Evolutionary conservation across 2,888 invertebrate genomes (phyloP).

Genomic region (Ephialtes manifestator): DNA sequence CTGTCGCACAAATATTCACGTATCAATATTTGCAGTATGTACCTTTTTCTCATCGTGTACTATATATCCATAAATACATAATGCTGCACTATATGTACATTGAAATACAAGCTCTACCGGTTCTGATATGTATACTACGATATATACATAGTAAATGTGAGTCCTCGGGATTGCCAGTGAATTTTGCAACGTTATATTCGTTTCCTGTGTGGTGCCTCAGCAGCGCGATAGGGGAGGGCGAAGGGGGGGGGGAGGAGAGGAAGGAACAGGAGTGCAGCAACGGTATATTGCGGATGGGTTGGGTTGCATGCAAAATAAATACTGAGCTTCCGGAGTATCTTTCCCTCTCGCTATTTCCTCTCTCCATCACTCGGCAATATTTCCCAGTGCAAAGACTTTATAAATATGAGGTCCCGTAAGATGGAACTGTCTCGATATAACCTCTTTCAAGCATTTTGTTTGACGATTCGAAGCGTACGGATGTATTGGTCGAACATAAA

Average conservation of each 20-base stretch:
- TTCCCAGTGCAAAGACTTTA: slow-evolving; percentile 60
- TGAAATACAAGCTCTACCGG: slow-evolving; percentile 34
- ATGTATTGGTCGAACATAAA: background rate
- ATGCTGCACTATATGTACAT: slow-evolving; percentile 39
- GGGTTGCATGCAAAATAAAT: slow-evolving; percentile 68
- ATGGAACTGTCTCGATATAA: background rate
- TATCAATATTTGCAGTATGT: slow-evolving; percentile 41
- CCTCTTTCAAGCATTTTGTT: background rate
- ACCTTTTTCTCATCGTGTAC: slow-evolving; percentile 11
- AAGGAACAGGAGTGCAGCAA: slow-evolving; percentile 28
- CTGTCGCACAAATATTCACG: slow-evolving; percentile 42
- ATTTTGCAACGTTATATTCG: slow-evolving; percentile 67
- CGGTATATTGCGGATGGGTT: slow-evolving; percentile 42
- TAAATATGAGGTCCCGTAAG: slow-evolving; percentile 52
- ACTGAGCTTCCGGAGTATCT: slow-evolving; percentile 65
- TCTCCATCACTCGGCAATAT: slow-evolving; percentile 57
- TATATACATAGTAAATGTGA: slow-evolving; percentile 32
- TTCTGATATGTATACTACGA: slow-evolving; percentile 25
- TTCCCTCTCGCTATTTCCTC: slow-evolving; percentile 55
- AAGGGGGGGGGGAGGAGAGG: slow-evolving; percentile 30
- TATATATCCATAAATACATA: slow-evolving; percentile 29
- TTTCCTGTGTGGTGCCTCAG: slow-evolving; percentile 56
- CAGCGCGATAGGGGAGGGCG: background rate
- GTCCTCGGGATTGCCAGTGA: slow-evolving; percentile 62
- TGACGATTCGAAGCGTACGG: background rate